Base-by-base conservation (phyloP, 2,888 invertebrate genomes). In the Sesia apiformis region DNA sequence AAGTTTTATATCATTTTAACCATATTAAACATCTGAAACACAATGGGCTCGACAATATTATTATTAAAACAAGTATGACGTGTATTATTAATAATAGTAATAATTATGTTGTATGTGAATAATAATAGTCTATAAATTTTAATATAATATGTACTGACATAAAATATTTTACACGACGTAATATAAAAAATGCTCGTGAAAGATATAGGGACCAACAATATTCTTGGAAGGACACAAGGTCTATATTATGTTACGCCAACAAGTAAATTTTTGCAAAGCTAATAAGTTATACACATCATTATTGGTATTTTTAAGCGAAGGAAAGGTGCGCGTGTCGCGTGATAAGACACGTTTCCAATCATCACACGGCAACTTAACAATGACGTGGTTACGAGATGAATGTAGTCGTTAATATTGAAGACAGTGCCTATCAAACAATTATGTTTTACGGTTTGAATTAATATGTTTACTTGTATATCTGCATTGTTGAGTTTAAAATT, bases 311-410 rank as follows among this genome's bases (percentile, higher is more conserved):
- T 69, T 63, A 67, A 64, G 65, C 64, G 69, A 71, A 70, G 62
- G 61, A 56, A 65, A 67, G 61, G 68, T 62, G 66, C 67, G 70
- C 67, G 68, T 64, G 60, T 70, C 60, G 69, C 70, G 69, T 77
- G 90, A 89, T 90, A 90, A 82, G 89, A 79, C 89, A 90, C 90
- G 90, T 89, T 87, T 88, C 76, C 83, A 81, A 90, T 89, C 80
- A 82, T 72, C 71, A 80, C 74, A 71, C 70, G 63, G 69, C 64
- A 72, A 69, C 70, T 70, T 68, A 70, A 74, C 63, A 70, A 72
- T 70, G 69, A 67, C 68, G 67, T 74, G 73, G 74, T 52, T 46
- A 52, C 43, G 51, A 51, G 53, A 38, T 54, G 49, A 50, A 49
- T 40, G 46, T 46, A 6, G 46, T 46, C 46, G 46, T 46, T 46